Evolutionary conservation across 2,113 vertebrate species (phyloP).

Genomic region (Lagopus muta): DNA sequence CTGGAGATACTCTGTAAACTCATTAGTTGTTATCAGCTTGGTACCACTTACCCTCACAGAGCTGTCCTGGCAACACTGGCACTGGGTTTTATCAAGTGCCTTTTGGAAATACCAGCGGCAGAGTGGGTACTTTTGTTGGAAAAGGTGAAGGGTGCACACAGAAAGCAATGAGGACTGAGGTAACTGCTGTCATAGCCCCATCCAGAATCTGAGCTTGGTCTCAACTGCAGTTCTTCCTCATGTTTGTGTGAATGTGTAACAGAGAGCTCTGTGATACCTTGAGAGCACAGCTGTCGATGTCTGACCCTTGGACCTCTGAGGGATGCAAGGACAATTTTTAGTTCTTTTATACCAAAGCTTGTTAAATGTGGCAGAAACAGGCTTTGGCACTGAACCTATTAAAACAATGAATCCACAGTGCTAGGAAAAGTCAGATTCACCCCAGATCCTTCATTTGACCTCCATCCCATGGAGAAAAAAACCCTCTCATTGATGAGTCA

Average conservation of each 20-base stretch:
- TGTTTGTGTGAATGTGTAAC: neutral
- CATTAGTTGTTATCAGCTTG: neutral
- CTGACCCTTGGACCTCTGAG: neutral
- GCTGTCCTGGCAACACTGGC: fast-evolving
- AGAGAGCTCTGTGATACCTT: neutral
- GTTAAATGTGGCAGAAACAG: neutral
- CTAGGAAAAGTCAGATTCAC: neutral
- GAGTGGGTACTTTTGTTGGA: neutral
- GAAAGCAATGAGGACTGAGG: neutral
- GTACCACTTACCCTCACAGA: neutral
- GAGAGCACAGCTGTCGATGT: neutral
- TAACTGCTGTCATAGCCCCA: neutral
- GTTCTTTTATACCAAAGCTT: neutral
- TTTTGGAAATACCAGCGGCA: neutral
- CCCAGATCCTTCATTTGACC: neutral
- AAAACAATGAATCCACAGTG: neutral
- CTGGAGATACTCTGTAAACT: neutral
- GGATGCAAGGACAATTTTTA: neutral
- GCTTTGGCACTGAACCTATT: neutral
- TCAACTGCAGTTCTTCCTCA: neutral
- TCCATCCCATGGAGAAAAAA: neutral
- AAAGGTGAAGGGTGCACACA: neutral
- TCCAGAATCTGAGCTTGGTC: neutral
- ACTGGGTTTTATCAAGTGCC: fast-evolving
- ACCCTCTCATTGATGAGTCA: neutral